Evolutionary conservation across 1,140 invertebrate species (phyloP).

Genomic region (Pseudomyrmex cubaensis): DNA sequence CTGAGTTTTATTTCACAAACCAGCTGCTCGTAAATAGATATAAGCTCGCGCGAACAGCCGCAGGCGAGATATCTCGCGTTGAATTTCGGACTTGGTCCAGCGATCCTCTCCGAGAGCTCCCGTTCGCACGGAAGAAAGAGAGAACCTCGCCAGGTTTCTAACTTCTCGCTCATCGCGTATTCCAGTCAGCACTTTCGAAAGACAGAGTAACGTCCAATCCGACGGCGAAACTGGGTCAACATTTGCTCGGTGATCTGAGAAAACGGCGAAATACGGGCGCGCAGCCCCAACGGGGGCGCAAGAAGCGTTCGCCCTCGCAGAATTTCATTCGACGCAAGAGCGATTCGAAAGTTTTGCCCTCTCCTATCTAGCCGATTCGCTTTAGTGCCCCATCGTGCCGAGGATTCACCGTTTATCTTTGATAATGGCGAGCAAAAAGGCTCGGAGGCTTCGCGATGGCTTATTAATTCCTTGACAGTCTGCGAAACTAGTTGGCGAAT

Average conservation of each 20-base stretch:
- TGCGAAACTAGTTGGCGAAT: slow-evolving; percentile 44
- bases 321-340: slow-evolving; percentile 57
- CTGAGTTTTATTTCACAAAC: slow-evolving; percentile 7
- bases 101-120: slow-evolving; percentile 13
- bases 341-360: slow-evolving; percentile 55
- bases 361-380: not conserved
- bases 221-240: slow-evolving; percentile 69
- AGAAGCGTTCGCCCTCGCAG: slow-evolving; percentile 53
- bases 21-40: slow-evolving; percentile 5
- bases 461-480: slow-evolving; percentile 54
- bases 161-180: slow-evolving; percentile 71
- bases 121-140: slow-evolving; percentile 28
- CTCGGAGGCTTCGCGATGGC: slow-evolving; percentile 41
- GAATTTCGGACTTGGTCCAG: slow-evolving; percentile 26
- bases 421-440: slow-evolving; percentile 53
- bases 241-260: slow-evolving; percentile 72
- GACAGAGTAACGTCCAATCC: slow-evolving; percentile 72
- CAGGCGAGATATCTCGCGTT: slow-evolving; percentile 7
- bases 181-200: slow-evolving; percentile 71
- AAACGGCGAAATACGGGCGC: slow-evolving; percentile 71
- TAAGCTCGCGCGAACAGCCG: slow-evolving; percentile 12
- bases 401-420: slow-evolving; percentile 46
- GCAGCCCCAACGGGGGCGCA: slow-evolving; percentile 30
- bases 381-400: slow-evolving; percentile 34
- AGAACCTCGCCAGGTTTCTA: slow-evolving; percentile 11